Conservation (phyloP, 2,888 invertebrate species). For the Torymus aiolomorphi region DNA sequence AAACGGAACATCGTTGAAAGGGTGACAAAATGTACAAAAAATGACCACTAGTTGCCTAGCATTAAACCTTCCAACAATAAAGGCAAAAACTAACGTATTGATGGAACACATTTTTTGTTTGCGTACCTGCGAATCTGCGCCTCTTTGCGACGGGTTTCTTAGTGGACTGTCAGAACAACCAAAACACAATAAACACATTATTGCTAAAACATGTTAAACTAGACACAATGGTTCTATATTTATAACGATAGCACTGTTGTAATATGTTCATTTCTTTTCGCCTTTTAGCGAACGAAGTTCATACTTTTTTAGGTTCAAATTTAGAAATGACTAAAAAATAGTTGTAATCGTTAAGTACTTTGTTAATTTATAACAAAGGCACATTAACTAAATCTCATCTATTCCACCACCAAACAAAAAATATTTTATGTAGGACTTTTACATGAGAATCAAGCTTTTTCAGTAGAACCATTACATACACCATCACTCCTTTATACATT, state of each 20-base stretch:
- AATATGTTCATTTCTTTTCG: conserved; percentile 35
- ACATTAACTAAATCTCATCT: neutral
- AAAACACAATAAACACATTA: conserved; percentile 66
- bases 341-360: no score
- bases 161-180: conserved; percentile 74
- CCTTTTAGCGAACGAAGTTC: neutral
- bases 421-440: neutral
- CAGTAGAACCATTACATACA: conserved; percentile 5
- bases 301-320: neutral
- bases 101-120: conserved; percentile 62
- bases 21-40: conserved; percentile 53
- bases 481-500: neutral
- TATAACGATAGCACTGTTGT: conserved; percentile 53
- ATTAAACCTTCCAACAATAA: conserved; percentile 46
- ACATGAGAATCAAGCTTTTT: neutral
- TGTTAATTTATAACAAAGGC: conserved; percentile 4
- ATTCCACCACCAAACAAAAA: conserved; percentile 37
- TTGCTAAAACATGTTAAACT: conserved; percentile 62
- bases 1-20: conserved; percentile 46
- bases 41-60: conserved; percentile 56
- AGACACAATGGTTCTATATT: conserved; percentile 54
- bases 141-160: conserved; percentile 74
- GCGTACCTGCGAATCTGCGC: conserved; percentile 75
- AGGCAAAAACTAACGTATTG: conserved; percentile 59
- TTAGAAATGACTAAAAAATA: no score